Base-by-base conservation (phyloP, 1,140 invertebrate genomes). In the Aphaenogaster floridana region DNA sequence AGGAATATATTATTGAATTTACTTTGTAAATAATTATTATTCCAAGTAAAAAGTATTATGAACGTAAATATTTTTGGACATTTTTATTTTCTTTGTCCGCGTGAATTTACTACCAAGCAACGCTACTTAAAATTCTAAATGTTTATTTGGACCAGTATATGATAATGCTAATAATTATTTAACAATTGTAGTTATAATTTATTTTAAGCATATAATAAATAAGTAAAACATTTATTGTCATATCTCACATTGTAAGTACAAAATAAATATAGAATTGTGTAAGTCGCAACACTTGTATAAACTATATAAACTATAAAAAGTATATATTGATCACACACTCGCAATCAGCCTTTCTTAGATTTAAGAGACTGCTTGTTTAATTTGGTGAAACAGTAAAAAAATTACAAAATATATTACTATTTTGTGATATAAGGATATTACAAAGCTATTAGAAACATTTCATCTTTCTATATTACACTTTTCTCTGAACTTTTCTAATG, bases 241-340 rank as follows among this genome's bases (percentile, higher is more conserved):
- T 71, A 92, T 88, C 86, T 90, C 77, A 91, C 64, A 45, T 89
- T 92, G 48, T 78, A 90, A 93, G 81, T 94, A 93, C 89, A 94
- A 94, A 93, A 93, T 92, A 93, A 94, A 93, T 92, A 92, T 87
- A 92, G 68, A 90, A 92, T 89, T 77, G 85, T 83, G 81, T n/a
- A 89, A 76, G 77, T 48, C 61, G 84, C 48, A 63, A 86, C 54
- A 86, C 78, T 81, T 71, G 74, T 64, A 59, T 87, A 86, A 85
- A 61, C 52, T 86, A 84, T 78, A 15, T 34, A 50, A 28, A 28
- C 28, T 28, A 28, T 28, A 28, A 28, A 28, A 28, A 28, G 28
- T 74, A 42, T 13, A 42, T 59, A 34, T 61, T 59, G 7, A 9
- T 74, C 28, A 79, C 21, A 42, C 59, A 83, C 61, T 13, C 9